phyloP scores from a whole-genome alignment of 2,888 invertebrate genomes.

The Aphrophora alni region DNA sequence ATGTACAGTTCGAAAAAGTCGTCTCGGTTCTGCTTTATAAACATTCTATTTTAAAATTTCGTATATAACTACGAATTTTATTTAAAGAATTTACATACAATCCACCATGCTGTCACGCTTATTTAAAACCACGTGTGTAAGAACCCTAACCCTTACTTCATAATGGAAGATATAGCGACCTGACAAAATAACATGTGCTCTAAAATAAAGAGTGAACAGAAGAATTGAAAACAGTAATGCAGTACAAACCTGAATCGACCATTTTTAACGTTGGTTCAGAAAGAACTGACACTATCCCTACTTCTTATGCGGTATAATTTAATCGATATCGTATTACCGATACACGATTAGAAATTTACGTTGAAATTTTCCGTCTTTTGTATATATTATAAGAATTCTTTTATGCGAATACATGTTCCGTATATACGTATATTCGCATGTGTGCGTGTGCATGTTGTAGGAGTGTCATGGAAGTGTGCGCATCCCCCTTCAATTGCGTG shows the following conservation, averaged over 20 bases:
- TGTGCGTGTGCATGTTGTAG: conserved; percentile 30
- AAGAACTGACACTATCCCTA: background rate
- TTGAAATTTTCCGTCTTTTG: background rate
- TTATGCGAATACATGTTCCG: background rate
- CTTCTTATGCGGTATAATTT: background rate
- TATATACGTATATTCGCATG: background rate
- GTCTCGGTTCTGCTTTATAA: no score
- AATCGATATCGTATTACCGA: background rate
- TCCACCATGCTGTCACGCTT: no score
- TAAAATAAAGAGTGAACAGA: background rate
- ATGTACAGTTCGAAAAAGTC: no score
- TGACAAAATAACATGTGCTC: no score
- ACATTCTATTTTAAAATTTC: no score
- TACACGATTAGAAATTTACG: background rate
- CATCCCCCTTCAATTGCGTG: conserved; percentile 37
- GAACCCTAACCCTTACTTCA: no score
- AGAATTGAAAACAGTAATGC: background rate
- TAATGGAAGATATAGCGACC: no score
- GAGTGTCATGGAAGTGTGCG: conserved; percentile 24
- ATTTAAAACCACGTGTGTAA: no score
- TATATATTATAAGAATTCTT: background rate
- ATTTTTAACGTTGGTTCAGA: background rate
- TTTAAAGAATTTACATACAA: no score
- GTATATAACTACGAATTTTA: no score
- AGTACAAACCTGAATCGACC: background rate